Conservation (phyloP, 2,113 vertebrate genomes). For the Oostethus manadensis region DNA sequence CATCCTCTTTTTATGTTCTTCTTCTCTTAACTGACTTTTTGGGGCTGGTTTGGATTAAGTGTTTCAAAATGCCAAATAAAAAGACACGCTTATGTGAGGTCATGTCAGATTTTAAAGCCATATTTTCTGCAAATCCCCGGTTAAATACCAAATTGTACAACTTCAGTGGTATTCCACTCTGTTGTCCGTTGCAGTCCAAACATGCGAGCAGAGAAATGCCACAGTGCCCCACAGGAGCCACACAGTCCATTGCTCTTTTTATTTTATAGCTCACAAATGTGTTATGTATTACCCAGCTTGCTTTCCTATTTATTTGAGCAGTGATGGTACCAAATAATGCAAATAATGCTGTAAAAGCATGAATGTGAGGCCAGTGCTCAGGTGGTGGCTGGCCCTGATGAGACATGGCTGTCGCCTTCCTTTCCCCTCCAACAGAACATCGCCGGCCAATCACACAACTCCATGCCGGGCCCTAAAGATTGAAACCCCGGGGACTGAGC, state of each 20-base stretch:
- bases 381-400: slow-evolving; percentile 58
- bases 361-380: slow-evolving; percentile 51
- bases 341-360: slow-evolving; percentile 1
- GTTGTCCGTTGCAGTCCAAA: slow-evolving; percentile 11
- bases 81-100: no score
- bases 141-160: no score
- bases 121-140: no score
- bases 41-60: no score
- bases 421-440: slow-evolving; percentile 39
- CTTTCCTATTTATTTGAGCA: neutral
- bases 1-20: no score
- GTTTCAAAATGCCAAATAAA: no score
- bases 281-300: neutral
- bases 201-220: neutral
- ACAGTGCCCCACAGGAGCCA: neutral
- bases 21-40: no score
- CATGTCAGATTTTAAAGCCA: no score
- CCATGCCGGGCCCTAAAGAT: slow-evolving; percentile 45
- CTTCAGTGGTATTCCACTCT: no score
- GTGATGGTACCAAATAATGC: neutral
- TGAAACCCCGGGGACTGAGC: slow-evolving; percentile 46
- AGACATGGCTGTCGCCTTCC: slow-evolving; percentile 47
- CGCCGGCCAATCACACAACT: slow-evolving; percentile 48
- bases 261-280: neutral
- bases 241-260: neutral